Conservation (phyloP, 2,888 invertebrate genomes). For the Asteroscopus sphinx region DNA sequence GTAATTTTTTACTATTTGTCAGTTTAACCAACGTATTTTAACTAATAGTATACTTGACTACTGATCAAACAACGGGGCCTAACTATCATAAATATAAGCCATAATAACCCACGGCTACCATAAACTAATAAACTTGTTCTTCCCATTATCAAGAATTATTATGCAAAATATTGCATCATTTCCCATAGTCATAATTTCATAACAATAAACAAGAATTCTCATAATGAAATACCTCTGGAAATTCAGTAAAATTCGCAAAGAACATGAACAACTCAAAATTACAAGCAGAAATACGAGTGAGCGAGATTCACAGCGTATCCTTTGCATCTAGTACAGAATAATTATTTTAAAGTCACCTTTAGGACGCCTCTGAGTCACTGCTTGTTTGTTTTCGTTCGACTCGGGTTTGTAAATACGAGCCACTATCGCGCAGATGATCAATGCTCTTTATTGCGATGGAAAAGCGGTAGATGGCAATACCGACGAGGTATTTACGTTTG, state of each 20-base stretch:
- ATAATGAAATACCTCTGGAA: slow-evolving; percentile 8
- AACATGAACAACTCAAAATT: slow-evolving; percentile 28
- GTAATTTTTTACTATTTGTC: too few species aligned
- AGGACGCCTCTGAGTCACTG: slow-evolving; percentile 47
- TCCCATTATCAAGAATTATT: too few species aligned
- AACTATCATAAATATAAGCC: too few species aligned
- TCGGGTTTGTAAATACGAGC: slow-evolving; percentile 52
- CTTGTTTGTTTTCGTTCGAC: slow-evolving; percentile 54
- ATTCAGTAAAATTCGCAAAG: slow-evolving; percentile 7
- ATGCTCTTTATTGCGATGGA: slow-evolving; percentile 46
- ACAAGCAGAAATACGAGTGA: slow-evolving; percentile 32
- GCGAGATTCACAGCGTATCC: slow-evolving; percentile 32
- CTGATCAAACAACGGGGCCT: too few species aligned
- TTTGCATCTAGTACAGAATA: slow-evolving; percentile 35
- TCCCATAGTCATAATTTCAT: too few species aligned
- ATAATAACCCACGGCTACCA: too few species aligned
- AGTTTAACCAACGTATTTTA: too few species aligned
- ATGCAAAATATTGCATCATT: too few species aligned
- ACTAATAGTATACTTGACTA: too few species aligned
- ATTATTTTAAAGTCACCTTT: slow-evolving; percentile 55
- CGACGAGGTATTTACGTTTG: slow-evolving; percentile 22
- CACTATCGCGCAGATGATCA: slow-evolving; percentile 46
- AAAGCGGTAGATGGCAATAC: slow-evolving; percentile 54
- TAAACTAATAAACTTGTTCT: too few species aligned
- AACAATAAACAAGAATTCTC: background rate